A percentile compares a stretch with the other conserved stretches of the same genome.
Conservation (phyloP, 2,113 vertebrate species). For the Rhagologus leucostigma region DNA sequence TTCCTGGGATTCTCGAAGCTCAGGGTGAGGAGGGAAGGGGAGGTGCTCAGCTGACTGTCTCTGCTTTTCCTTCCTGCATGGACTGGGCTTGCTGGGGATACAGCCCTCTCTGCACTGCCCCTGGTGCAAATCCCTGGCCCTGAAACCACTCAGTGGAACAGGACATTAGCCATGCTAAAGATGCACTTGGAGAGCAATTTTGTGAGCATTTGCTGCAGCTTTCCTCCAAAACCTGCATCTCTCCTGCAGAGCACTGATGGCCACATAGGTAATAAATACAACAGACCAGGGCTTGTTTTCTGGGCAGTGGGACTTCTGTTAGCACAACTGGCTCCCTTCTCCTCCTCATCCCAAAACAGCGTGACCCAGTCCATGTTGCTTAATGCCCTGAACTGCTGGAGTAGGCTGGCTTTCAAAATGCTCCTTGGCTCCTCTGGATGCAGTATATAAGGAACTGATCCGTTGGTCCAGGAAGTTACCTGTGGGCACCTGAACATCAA, state of each 20-base stretch:
- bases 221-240: background rate
- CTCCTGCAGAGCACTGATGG: background rate
- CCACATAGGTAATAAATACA: background rate
- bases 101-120: background rate
- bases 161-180: background rate
- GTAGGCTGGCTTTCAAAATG: background rate
- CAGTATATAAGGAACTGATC: background rate
- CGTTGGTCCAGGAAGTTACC: fast-evolving
- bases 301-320: background rate
- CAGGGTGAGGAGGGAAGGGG: background rate
- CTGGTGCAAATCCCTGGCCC: background rate
- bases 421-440: background rate
- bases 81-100: background rate
- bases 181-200: background rate
- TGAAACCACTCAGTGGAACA: fast-evolving
- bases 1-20: fast-evolving
- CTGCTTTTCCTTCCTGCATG: background rate
- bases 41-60: background rate
- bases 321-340: background rate
- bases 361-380: background rate
- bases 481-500: background rate
- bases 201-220: background rate
- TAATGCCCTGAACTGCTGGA: background rate
- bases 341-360: background rate
- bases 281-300: background rate